Evolutionary conservation across 2,888 invertebrate species (phyloP).

Genomic region (Phaedon cochleariae): DNA sequence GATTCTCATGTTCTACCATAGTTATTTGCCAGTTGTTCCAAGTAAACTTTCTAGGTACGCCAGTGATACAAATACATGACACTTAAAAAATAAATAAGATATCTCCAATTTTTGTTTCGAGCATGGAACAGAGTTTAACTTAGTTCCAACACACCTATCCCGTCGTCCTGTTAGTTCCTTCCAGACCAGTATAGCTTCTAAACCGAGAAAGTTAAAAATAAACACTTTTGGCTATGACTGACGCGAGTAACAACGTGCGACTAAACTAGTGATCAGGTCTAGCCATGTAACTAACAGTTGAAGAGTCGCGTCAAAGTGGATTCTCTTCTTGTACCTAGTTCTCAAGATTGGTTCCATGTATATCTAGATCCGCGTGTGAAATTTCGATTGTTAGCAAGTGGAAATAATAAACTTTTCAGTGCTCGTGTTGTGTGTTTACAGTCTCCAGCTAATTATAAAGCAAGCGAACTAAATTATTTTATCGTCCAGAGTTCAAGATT

Average conservation of each 20-base stretch:
- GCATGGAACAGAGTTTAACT: background rate
- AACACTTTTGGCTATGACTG: constrained; percentile 52
- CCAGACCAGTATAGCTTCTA: constrained; percentile 41
- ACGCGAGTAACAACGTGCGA: constrained; percentile 39
- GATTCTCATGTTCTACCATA: too few species aligned
- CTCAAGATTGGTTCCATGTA: background rate
- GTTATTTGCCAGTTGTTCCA: too few species aligned
- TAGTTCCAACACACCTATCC: constrained; percentile 28
- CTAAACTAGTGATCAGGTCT: constrained; percentile 31
- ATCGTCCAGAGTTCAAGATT: constrained; percentile 26
- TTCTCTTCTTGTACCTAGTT: constrained; percentile 6
- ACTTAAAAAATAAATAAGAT: too few species aligned
- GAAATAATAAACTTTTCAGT: constrained; percentile 25
- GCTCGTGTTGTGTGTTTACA: constrained; percentile 37
- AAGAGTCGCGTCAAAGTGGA: background rate
- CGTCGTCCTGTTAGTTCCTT: constrained; percentile 17
- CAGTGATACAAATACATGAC: too few species aligned
- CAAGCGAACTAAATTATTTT: constrained; percentile 17
- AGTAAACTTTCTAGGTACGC: too few species aligned
- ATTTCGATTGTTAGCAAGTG: constrained; percentile 4
- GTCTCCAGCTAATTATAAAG: constrained; percentile 38
- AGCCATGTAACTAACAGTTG: constrained; percentile 20
- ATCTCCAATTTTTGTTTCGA: too few species aligned
- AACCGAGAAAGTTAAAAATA: constrained; percentile 56
- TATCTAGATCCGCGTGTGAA: background rate